Evolutionary conservation across 1,140 invertebrate species (phyloP).

Genomic region (Drosophila lini): DNA sequence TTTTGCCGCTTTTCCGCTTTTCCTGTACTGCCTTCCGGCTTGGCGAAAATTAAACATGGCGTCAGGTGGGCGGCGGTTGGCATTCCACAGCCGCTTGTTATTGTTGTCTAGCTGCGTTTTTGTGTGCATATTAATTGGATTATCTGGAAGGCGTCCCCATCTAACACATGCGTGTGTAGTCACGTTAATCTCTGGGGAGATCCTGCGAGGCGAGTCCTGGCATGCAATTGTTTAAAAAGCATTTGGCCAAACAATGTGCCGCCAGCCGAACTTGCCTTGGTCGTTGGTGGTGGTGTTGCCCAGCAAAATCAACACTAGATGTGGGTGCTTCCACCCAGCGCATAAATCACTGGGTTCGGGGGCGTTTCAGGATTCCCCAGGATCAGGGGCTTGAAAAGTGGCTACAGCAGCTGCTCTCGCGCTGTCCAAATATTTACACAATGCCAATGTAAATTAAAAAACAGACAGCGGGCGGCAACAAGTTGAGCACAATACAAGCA

Average conservation of each 20-base stretch:
- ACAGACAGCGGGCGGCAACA: constrained; percentile 77
- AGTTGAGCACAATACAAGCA: constrained; percentile 71
- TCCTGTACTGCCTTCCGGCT: constrained; percentile 32
- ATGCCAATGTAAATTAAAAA: constrained; percentile 83
- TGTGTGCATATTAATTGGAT: constrained; percentile 81
- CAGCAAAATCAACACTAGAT: constrained; percentile 79
- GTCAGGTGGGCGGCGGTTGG: constrained; percentile 23
- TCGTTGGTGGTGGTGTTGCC: constrained; percentile 28
- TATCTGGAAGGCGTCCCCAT: constrained; percentile 59
- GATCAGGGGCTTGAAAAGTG: constrained; percentile 25
- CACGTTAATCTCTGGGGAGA: constrained; percentile 76
- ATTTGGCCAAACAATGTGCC: constrained; percentile 69
- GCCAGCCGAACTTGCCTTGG: constrained; percentile 12
- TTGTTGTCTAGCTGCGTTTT: constrained; percentile 66
- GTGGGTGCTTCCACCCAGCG: constrained; percentile 18
- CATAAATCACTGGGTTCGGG: constrained; percentile 60
- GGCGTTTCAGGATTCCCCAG: background rate
- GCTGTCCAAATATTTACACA: constrained; percentile 80
- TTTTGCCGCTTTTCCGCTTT: constrained; percentile 33
- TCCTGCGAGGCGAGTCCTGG: constrained; percentile 51
- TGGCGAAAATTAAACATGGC: constrained; percentile 53
- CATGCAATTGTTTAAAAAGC: constrained; percentile 81
- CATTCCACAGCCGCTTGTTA: constrained; percentile 24
- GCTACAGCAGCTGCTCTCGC: constrained; percentile 49
- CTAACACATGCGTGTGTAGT: constrained; percentile 46